Evolutionary conservation across 2,113 vertebrate species (phyloP).

Genomic region (Lampris incognitus): DNA sequence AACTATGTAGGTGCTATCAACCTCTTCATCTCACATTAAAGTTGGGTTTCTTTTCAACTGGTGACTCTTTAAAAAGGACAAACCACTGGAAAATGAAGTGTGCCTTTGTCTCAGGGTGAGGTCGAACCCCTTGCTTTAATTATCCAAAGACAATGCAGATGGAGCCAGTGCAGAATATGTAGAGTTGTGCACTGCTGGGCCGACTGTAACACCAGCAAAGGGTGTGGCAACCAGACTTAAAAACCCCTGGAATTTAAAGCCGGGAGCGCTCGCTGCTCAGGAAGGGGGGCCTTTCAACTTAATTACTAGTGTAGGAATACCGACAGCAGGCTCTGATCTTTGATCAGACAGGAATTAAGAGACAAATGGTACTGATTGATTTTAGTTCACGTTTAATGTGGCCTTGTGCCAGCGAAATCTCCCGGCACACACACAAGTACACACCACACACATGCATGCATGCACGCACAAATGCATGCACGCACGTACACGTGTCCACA

Average conservation of each 20-base stretch:
- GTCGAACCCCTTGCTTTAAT: neutral
- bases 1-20: too few species aligned
- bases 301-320: slow-evolving; percentile 9
- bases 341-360: slow-evolving; percentile 18
- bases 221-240: slow-evolving; percentile 4
- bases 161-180: slow-evolving; percentile 1
- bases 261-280: neutral
- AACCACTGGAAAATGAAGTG: neutral
- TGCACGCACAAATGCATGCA: too few species aligned
- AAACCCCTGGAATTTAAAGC: slow-evolving; percentile 19
- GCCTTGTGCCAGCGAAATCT: slow-evolving; percentile 16
- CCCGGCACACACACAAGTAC: neutral
- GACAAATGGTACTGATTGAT: slow-evolving; percentile 6
- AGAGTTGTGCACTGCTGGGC: slow-evolving; percentile 14
- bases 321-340: slow-evolving; percentile 24
- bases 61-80: neutral
- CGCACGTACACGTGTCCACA: too few species aligned
- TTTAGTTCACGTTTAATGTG: neutral
- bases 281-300: slow-evolving; percentile 2
- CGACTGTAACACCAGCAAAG: neutral
- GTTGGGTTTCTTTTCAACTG: neutral
- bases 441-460: neutral
- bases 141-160: neutral
- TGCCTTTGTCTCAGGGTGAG: slow-evolving; percentile 13
- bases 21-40: too few species aligned